Conservation (phyloP, 1,140 invertebrate species). For the Drosophila suzukii region DNA sequence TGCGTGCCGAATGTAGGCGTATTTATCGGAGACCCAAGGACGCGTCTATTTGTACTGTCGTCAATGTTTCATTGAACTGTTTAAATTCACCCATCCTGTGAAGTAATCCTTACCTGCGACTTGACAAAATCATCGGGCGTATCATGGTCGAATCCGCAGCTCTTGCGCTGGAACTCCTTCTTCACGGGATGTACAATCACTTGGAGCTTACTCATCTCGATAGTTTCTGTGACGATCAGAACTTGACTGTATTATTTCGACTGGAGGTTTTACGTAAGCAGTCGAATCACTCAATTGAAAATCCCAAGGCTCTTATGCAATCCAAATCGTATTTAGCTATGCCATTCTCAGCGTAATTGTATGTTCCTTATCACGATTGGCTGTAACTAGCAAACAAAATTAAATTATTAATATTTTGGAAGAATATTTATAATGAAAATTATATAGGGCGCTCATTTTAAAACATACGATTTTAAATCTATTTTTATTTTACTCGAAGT, state of each 20-base stretch:
- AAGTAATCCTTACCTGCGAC: conserved; percentile 69
- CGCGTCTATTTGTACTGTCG: conserved; percentile 16
- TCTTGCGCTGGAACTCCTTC: conserved; percentile 72
- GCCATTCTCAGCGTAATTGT: conserved; percentile 26
- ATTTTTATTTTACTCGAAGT: neutral
- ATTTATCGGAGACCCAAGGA: conserved; percentile 21
- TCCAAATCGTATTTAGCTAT: neutral
- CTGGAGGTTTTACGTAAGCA: conserved; percentile 7
- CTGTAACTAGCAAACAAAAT: conserved; percentile 1
- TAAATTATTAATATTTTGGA: neutral
- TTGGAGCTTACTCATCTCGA: conserved; percentile 67
- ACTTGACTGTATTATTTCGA: neutral
- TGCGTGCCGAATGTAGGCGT: conserved; percentile 55
- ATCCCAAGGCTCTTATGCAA: conserved; percentile 23
- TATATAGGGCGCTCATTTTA: no score
- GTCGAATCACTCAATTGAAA: conserved; percentile 29
- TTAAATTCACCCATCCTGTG: conserved; percentile 9
- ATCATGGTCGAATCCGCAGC: conserved; percentile 78
- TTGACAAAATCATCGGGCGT: conserved; percentile 81
- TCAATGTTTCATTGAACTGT: conserved; percentile 23
- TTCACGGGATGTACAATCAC: conserved; percentile 72
- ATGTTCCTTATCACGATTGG: neutral
- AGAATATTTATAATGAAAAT: no score
- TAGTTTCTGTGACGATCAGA: conserved; percentile 3
- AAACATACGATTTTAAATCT: no score